Evolutionary conservation across 2,888 invertebrate genomes (phyloP), one percentile per base, ranked within the genome.

Genomic region (Beris morrisii): DNA sequence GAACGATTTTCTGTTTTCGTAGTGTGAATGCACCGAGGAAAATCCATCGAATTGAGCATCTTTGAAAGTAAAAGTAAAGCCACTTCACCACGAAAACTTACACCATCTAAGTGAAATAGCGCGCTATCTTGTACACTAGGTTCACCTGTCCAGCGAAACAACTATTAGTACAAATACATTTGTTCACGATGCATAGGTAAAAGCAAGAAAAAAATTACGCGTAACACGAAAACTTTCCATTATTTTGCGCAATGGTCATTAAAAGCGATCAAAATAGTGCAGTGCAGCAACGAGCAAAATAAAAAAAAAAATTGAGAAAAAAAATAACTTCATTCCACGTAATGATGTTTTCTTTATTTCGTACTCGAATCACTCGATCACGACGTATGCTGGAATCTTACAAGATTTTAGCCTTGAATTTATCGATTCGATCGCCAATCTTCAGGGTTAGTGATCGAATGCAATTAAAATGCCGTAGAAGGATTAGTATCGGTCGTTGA

Each of bases 191-290:
- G 22, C 22, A 22, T 22, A 22, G 22, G 22, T 48, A n/a, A 15
- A 48, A 48, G n/a, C 48, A n/a, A 13, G n/a, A 48, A 48, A 55
- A 31, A 30, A 55, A 32, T 7, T 9, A 58, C 44, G 64, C 64
- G 44, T 38, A 54, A 52, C 54, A 30, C 53, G 22, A 28, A 30
- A 54, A 64, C 64, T 64, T 64, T 64, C 64, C 64, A 52, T 64
- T 64, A 52, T 38, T 53, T 54, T 54, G 31, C 54, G 43, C 64
- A 54, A 54, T 28, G 22, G 53, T 54, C 64, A 54, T 64, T 64
- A 52, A 61, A 50, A 48, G 38, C 54, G 30, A 38, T 38, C 38
- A 38, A 38, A 38, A 38, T 9, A 38, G 38, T 38, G 38, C 38
- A 38, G 9, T 38, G 38, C 38, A 38, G 38, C 5, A 38, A 38